Evolutionary conservation across 2,888 invertebrate genomes (phyloP), one percentile per base, ranked within the genome.

Genomic region (Drosophila neutralis): DNA sequence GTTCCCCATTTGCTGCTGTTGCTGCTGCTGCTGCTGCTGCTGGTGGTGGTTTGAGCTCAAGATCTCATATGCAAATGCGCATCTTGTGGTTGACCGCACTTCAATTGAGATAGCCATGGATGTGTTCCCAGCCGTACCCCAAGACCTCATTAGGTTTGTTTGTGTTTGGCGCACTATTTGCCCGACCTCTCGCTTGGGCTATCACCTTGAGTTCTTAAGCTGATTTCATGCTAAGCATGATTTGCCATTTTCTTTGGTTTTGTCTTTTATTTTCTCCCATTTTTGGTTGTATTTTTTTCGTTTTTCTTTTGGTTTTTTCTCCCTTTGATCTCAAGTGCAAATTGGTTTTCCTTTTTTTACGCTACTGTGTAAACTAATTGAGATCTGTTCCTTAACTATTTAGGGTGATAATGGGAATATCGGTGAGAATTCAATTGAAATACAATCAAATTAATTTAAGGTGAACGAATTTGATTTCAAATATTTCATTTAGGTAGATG

Each of bases 141-240:
- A 59, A 68, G 57, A 69, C 68, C 78, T 84, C 87, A 89, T 86
- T 89, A 89, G 81, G 57, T 69, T 78, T 87, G 80, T 89, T 90
- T 86, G 76, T 53, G 69, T 77, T 79, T 80, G 87, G 82, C 84
- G 83, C 85, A 87, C 80, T 85, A 79, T 83, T 70, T 62, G 18
- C 8, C 61, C 69, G 67, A 80, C 75, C 87, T 73, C 56, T 78
- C 58, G 52, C 52, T 59, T 74, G 48, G 18, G 70, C 72, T 75
- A 73, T 82, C 83, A 80, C 73, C 86, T 83, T 83, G 82, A 82
- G 76, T 69, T 76, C 67, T 72, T 87, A 89, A 89, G 90, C 83
- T 72, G 89, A 90, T 89, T 89, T 90, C 87, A 90, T 76, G 86
- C 76, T 60, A 64, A 73, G 79, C 69, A 85, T 89, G 83, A 81